Evolutionary conservation across 2,113 vertebrate genomes (phyloP), one percentile per base, ranked within the genome.

Genomic region (Festucalex cinctus): DNA sequence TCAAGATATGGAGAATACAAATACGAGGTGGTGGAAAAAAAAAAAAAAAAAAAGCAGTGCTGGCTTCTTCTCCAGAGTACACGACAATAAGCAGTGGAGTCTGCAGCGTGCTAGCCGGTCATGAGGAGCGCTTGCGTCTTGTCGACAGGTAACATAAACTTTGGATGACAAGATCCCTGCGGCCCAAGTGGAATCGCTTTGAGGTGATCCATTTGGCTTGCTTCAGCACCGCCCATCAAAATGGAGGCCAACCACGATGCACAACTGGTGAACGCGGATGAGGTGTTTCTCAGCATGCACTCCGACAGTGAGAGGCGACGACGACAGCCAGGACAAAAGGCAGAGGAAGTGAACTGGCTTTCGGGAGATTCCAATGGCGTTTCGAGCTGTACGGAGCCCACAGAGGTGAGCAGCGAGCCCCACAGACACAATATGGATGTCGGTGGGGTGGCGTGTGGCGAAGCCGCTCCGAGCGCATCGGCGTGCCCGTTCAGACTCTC

Each of bases 391-490:
- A 79, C 78, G 49, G 88, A 91, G 65, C 91, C 89, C 69, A 95
- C 76, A 0, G 95, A 91, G 0, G 93, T 88, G 41, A 97, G 84
- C 59, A 97, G 51, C 0, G 91, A 94, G 68, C 92, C 87, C 95
- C 95, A 96, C 16, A 97, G 86, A 65, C 92, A 95, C 73, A 94
- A 74, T 0, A 92, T 67, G 0, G 93, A 91, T 0, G 88, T 88
- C 0, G 84, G 81, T 5, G 90, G 59, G 14, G 91, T 78, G 0
- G 82, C 66, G 0, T 81, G 68, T 0, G 69, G 26, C 69, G 84
- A 0, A 49, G 62, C 0, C 63, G 78, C 44, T 76, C 24, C 71
- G 22, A 0, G 1, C 7, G 54, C 6, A 7, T 12, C 4, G 0
- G 63, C 32, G 37, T 61, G 83, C 28, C 19, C 17, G 68, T 73